These are phyloP conservation scores for Zaprionus ornatus DNA, from an alignment of 1,140 invertebrate species.

Conservation along the genomic window DNA sequence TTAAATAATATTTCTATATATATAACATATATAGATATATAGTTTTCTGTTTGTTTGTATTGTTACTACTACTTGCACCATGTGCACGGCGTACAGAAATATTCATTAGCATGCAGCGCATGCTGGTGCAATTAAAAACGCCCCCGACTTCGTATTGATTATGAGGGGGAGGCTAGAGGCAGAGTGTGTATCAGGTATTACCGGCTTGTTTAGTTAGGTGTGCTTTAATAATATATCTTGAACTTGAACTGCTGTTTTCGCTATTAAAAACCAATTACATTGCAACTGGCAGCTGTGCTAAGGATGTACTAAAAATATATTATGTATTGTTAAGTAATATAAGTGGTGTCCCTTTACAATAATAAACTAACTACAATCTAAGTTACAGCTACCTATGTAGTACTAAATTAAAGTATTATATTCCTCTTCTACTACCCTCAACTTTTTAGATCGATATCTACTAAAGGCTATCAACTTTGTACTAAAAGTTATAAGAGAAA, in stretches of 20 bases:
- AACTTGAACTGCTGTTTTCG: conserved; percentile 7
- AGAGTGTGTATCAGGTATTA: background rate
- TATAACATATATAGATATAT: conserved; percentile 10
- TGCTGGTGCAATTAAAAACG: conserved; percentile 45
- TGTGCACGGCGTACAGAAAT: conserved; percentile 45
- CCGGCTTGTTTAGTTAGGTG: conserved; percentile 7
- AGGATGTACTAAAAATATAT: background rate
- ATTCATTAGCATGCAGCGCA: conserved; percentile 39
- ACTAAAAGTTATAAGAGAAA: background rate
- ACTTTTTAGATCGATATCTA: background rate
- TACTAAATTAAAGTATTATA: background rate
- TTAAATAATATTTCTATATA: conserved; percentile 28
- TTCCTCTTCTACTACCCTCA: background rate
- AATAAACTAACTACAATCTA: background rate
- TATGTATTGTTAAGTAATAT: background rate
- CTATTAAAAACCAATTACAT: background rate
- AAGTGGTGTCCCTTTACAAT: background rate
- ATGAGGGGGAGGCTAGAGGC: conserved; percentile 4
- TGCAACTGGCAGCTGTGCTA: conserved; percentile 1
- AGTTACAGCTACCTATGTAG: background rate
- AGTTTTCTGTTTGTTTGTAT: background rate
- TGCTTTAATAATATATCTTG: conserved; percentile 11
- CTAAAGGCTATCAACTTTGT: background rate
- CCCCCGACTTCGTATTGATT: conserved; percentile 35
- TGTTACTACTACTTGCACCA: conserved; percentile 8